These are phyloP conservation scores for Lampris megalopsis DNA, from an alignment of 2,113 vertebrate species.

Conservation along the genomic window DNA sequence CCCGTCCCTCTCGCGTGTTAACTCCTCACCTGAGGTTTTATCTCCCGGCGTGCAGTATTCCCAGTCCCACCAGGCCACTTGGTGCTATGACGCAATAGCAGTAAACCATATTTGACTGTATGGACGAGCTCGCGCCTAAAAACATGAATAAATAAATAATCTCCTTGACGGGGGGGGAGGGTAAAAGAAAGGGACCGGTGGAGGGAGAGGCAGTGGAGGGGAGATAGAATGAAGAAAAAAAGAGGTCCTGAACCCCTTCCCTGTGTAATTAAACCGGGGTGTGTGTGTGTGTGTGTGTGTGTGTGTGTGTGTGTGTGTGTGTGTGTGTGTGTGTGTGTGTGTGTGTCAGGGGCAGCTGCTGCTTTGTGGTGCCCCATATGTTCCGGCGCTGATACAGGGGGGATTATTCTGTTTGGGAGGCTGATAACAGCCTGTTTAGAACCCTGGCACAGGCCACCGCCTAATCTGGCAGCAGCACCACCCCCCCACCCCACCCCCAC, in stretches of 20 bases:
- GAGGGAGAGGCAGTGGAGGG: conserved; percentile 27
- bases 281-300: conserved; percentile 72
- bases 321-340: too few relatives aligned
- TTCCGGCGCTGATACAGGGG: conserved; percentile 97
- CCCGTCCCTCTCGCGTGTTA: too few relatives aligned
- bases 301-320: too few relatives aligned
- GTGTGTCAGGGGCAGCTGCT: conserved; percentile 92
- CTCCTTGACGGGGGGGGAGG: neutral
- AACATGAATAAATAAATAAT: too few relatives aligned
- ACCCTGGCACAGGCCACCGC: conserved; percentile 94
- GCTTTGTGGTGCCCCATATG: conserved; percentile 98
- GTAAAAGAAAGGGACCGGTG: conserved; percentile 36
- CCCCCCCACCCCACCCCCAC: conserved; percentile 86
- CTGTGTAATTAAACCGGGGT: conserved; percentile 98
- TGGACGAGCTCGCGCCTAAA: too few relatives aligned
- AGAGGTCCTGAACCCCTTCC: conserved; percentile 83
- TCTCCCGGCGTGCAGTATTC: too few relatives aligned
- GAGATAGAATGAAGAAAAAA: conserved; percentile 34
- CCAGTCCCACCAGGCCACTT: too few relatives aligned
- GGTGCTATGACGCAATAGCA: too few relatives aligned
- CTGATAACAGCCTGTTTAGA: conserved; percentile 99
- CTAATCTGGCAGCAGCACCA: conserved; percentile 97
- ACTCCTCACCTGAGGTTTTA: too few relatives aligned
- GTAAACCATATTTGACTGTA: too few relatives aligned
- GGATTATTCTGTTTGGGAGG: conserved; percentile 98